Evolutionary conservation across 2,888 invertebrate species (phyloP).

Genomic region (Eupeodes luniger): DNA sequence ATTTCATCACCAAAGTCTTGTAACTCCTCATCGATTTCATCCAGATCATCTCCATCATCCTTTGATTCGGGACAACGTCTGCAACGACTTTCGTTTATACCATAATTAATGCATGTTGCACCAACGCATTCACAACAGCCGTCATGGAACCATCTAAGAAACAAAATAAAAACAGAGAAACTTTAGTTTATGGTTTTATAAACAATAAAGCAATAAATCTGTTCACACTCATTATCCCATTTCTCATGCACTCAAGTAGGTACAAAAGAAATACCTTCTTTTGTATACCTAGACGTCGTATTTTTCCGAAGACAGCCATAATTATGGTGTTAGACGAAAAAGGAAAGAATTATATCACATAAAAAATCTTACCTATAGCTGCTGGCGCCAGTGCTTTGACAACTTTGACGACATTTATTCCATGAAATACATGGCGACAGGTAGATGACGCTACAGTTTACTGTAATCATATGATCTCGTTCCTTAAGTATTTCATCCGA

Average conservation of each 20-base stretch:
- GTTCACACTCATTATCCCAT: slow-evolving; percentile 50
- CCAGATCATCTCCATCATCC: slow-evolving; percentile 85
- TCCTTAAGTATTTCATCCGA: slow-evolving; percentile 84
- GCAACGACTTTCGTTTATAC: slow-evolving; percentile 93
- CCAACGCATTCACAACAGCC: slow-evolving; percentile 98
- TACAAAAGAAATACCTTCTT: neutral
- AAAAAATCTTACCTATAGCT: slow-evolving; percentile 81
- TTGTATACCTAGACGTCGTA: slow-evolving; percentile 4
- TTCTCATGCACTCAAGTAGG: slow-evolving; percentile 26
- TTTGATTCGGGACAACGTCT: slow-evolving; percentile 87
- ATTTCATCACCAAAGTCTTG: slow-evolving; percentile 87
- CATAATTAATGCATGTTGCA: slow-evolving; percentile 94
- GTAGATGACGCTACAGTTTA: slow-evolving; percentile 96
- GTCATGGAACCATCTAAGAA: slow-evolving; percentile 92
- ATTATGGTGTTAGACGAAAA: too few species aligned
- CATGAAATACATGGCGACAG: slow-evolving; percentile 95
- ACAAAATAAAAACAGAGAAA: slow-evolving; percentile 19
- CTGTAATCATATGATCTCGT: slow-evolving; percentile 86
- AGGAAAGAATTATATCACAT: slow-evolving; percentile 79
- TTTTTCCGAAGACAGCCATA: neutral
- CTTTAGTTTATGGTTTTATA: neutral
- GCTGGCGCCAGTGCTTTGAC: slow-evolving; percentile 85
- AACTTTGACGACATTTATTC: slow-evolving; percentile 93
- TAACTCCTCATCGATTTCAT: slow-evolving; percentile 82
- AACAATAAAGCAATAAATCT: slow-evolving; percentile 59